Conservation (phyloP, 2,113 vertebrate species). For the Parus major region DNA sequence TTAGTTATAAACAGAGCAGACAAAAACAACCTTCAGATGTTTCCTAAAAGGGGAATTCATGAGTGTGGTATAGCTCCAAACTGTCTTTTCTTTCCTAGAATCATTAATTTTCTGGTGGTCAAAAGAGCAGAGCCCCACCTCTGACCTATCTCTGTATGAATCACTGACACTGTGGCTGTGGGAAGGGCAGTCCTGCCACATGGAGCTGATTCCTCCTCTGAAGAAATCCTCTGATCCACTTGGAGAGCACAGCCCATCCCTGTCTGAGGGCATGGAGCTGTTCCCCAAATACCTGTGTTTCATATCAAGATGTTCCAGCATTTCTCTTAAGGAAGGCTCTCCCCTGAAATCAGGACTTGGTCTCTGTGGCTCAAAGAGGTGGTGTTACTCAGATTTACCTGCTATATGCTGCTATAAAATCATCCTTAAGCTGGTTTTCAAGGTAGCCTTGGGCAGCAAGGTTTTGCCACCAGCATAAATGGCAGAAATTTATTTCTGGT, state of each 20-base stretch:
- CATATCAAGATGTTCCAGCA: fast-evolving
- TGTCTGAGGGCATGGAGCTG: not conserved
- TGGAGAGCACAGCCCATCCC: not conserved
- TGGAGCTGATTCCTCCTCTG: not conserved
- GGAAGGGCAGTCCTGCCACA: not conserved
- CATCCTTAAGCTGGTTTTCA: not conserved
- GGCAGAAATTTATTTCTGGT: not conserved
- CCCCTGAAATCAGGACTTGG: not conserved
- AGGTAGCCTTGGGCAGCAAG: not conserved
- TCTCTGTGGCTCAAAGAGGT: not conserved
- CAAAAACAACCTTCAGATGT: not conserved
- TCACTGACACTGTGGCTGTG: fast-evolving
- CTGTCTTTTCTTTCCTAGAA: not conserved
- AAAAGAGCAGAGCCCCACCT: not conserved
- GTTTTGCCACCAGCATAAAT: not conserved
- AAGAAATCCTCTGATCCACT: not conserved
- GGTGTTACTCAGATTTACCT: not conserved
- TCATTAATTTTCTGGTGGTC: not conserved
- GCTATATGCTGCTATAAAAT: not conserved
- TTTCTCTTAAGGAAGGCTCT: not conserved
- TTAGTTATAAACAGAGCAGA: not conserved
- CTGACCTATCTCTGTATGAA: fast-evolving
- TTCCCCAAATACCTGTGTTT: not conserved
- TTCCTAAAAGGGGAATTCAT: not conserved
- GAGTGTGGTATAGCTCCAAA: not conserved